Evolutionary conservation across 2,797 vertebrate species (phyloP).

Genomic region (Salarias fasciatus): DNA sequence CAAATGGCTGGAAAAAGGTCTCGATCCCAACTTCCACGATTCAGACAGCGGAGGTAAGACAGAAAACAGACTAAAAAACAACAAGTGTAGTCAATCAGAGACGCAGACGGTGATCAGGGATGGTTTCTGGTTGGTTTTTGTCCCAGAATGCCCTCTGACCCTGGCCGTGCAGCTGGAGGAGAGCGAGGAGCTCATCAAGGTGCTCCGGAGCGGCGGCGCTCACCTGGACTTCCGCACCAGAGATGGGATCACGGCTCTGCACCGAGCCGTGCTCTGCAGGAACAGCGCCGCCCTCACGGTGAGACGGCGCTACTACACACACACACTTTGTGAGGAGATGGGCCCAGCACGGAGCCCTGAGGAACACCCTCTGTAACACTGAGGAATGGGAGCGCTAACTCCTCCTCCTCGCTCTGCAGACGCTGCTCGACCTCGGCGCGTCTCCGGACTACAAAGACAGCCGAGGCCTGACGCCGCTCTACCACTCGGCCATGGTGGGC

Average conservation of each 20-base stretch:
- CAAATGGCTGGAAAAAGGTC: slow-evolving; percentile 93
- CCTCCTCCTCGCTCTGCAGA: slow-evolving; percentile 76
- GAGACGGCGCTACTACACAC: slow-evolving; percentile 17
- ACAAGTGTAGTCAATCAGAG: too few species aligned
- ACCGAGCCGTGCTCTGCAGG: slow-evolving; percentile 90
- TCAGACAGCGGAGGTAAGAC: slow-evolving; percentile 91
- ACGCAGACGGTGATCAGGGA: too few species aligned
- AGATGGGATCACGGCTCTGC: slow-evolving; percentile 93
- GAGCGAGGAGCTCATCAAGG: slow-evolving; percentile 89
- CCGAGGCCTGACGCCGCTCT: slow-evolving; percentile 92
- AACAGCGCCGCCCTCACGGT: slow-evolving; percentile 91
- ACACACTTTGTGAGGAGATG: too few species aligned
- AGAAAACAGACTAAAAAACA: too few species aligned
- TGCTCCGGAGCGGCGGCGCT: slow-evolving; percentile 89
- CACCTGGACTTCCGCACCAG: slow-evolving; percentile 96
- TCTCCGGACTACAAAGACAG: slow-evolving; percentile 98
- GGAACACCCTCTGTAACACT: too few species aligned
- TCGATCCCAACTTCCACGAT: slow-evolving; percentile 98
- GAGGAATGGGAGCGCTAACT: too few species aligned
- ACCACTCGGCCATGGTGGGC: slow-evolving; percentile 96
- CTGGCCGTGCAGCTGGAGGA: slow-evolving; percentile 92
- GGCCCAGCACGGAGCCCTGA: too few species aligned
- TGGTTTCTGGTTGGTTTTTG: too few species aligned
- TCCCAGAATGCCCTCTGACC: slow-evolving; percentile 93
- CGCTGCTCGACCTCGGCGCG: slow-evolving; percentile 93